A percentile compares a stretch with the other conserved stretches of the same genome.
Conservation (phyloP, 2,113 vertebrate genomes). For the Lophius piscatorius region DNA sequence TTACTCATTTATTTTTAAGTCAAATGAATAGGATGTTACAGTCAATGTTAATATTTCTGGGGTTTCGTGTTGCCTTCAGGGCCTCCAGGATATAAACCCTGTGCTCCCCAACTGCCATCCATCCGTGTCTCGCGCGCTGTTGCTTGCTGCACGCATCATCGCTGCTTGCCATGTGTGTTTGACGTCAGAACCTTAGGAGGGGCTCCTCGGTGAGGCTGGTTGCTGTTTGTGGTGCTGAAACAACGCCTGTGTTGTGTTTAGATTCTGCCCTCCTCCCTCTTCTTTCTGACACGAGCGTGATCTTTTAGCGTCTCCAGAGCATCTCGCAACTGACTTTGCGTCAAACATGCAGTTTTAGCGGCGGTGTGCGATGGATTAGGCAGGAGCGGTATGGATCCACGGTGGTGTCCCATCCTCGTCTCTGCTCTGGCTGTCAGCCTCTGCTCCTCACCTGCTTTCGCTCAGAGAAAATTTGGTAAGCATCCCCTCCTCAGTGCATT, state of each 20-base stretch:
- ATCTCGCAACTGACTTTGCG: constrained; percentile 13
- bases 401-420: constrained; percentile 68
- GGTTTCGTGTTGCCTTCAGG: too few species aligned
- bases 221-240: constrained; percentile 81
- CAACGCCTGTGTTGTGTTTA: constrained; percentile 59
- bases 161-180: constrained; percentile 62
- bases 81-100: too few species aligned
- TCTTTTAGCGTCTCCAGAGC: constrained; percentile 3
- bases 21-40: too few species aligned
- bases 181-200: constrained; percentile 79
- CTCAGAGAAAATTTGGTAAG: constrained; percentile 80
- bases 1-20: too few species aligned
- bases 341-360: constrained; percentile 59
- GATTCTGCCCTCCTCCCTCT: too few species aligned
- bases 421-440: constrained; percentile 66
- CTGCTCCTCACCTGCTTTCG: constrained; percentile 54
- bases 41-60: too few species aligned
- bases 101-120: neutral
- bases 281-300: too few species aligned
- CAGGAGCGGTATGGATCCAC: constrained; percentile 69
- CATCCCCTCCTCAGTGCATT: neutral
- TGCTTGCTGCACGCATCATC: constrained; percentile 46
- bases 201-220: constrained; percentile 68
- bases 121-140: constrained; percentile 5
- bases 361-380: constrained; percentile 63